A percentile compares a stretch with the other conserved stretches of the same genome.
phyloP scores from a whole-genome alignment of 2,113 vertebrate species.

The Steatornis caripensis region DNA sequence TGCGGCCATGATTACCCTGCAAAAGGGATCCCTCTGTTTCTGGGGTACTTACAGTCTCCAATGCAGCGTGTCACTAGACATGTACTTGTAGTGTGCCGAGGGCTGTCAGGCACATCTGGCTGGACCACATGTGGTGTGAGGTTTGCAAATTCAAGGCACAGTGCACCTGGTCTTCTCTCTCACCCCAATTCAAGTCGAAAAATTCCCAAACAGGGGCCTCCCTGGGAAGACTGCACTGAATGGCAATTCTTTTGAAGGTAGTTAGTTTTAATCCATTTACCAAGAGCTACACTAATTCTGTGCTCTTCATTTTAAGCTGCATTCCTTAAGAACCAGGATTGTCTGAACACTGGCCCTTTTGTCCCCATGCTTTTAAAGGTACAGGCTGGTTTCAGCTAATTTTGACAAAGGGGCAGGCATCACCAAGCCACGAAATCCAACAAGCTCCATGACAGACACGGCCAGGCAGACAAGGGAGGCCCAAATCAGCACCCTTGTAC shows the following conservation, averaged over 20 bases:
- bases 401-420: not conserved
- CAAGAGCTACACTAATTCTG: not conserved
- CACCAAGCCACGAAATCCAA: not conserved
- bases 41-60: not conserved
- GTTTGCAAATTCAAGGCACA: not conserved
- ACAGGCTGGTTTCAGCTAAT: not conserved
- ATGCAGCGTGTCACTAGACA: not conserved
- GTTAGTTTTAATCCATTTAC: not conserved
- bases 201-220: not conserved
- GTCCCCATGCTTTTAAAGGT: not conserved
- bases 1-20: not conserved
- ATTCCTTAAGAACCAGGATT: not conserved
- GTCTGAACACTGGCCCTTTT: not conserved
- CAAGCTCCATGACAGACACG: rapidly evolving
- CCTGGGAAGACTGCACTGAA: not conserved
- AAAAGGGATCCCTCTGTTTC: not conserved
- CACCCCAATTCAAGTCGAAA: not conserved
- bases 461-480: not conserved
- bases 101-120: not conserved
- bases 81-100: rapidly evolving
- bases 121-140: not conserved
- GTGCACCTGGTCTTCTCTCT: not conserved
- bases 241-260: not conserved
- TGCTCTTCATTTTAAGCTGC: not conserved
- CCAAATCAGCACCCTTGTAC: not conserved